Base-by-base conservation (phyloP, 1,140 invertebrate species). In the Aphelinus certus region DNA sequence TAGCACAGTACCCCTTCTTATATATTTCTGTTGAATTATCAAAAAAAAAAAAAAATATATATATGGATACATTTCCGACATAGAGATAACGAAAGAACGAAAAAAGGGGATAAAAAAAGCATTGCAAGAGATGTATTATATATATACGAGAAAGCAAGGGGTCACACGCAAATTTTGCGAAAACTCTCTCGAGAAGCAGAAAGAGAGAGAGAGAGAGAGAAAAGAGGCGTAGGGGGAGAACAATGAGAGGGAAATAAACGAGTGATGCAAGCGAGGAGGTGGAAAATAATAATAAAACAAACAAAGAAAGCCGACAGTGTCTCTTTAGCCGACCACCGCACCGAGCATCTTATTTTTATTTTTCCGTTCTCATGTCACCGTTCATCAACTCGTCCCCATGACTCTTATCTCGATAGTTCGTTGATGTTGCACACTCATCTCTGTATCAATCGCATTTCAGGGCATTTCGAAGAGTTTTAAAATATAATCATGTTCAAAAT, bases 151-250 rank as follows among this genome's bases (percentile, higher is more conserved):
- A 53, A 49, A 46, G 46, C 43, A 10, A 56, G 58, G 51, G 49
- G n/a, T n/a, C 45, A 72, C 60, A 73, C 78, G 67, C 74, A 68
- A 65, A 62, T 69, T 73, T 79, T 76, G 76, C 76, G 70, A 80
- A 51, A 72, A 73, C 77, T 69, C 79, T 79, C 77, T 75, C 75
- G 73, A 77, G 74, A 73, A 78, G 66, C 9, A 71, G 49, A 67
- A 74, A 64, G 78, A 77, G 76, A 61, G 67, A 64, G 49, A 62
- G 78, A 63, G 72, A 7, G 48, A 74, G 65, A 70, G 67, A 72
- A 58, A 51, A 10, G 71, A 71, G 9, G 9, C 4, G 9, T 53
- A 26, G 26, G 26, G 26, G 26, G 26, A 26, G 26, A 26, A 26
- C 26, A 26, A 26, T 26, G 26, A 26, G 26, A 53, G 51, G 51